Percentiles rank a stretch among this genome's conserved stretches.
Conservation (phyloP, 2,797 vertebrate genomes). For the Alectoris magna region DNA sequence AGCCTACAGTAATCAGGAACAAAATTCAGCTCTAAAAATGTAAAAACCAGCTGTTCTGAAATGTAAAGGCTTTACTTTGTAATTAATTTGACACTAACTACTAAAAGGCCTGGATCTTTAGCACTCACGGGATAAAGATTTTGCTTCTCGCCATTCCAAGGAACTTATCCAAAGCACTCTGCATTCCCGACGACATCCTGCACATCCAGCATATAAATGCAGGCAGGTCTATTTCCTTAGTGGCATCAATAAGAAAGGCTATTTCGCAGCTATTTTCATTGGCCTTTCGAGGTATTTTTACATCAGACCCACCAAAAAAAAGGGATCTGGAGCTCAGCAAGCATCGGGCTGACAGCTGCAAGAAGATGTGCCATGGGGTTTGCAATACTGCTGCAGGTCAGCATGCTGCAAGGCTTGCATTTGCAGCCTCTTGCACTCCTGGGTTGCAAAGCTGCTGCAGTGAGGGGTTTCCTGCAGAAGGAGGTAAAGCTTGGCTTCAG, state of each 20-base stretch:
- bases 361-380: accelerated
- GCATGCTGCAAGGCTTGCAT: not conserved
- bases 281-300: not conserved
- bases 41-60: constrained; percentile 68
- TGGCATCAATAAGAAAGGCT: not conserved
- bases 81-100: constrained; percentile 72
- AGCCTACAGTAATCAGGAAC: not conserved
- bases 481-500: not conserved
- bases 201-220: not conserved
- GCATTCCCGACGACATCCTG: not conserved
- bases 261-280: not conserved
- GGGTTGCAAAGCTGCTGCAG: not conserved
- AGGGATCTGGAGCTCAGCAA: not conserved
- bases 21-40: not conserved
- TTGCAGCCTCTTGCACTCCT: not conserved
- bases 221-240: not conserved
- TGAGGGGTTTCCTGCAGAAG: not conserved
- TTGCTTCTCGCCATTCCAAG: not conserved
- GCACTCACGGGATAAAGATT: constrained; percentile 14
- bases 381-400: accelerated
- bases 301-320: not conserved
- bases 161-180: not conserved
- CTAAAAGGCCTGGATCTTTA: constrained; percentile 44
- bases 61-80: constrained; percentile 70
- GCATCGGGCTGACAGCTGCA: not conserved